Base-by-base conservation (phyloP, 2,888 invertebrate genomes). In the Stenchaetothrips biformis region DNA sequence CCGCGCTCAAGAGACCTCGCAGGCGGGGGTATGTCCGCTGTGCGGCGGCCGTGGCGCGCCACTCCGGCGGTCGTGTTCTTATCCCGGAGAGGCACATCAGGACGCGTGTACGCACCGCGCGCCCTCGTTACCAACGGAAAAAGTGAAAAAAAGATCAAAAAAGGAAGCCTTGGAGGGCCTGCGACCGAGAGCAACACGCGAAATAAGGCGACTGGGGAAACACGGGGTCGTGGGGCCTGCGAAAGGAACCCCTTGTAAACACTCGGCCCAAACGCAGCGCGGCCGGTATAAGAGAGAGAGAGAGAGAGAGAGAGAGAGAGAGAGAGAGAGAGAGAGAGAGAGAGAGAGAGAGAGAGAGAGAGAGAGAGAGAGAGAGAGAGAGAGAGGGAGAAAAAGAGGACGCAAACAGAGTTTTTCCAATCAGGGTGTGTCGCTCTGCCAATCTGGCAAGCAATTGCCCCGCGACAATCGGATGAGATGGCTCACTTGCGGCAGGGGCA, bases 271-370 rank as follows among this genome's bases (percentile, higher is more conserved):
- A 37, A 37, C 37, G 4, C 37, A 37, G 37, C 37, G 37, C 37
- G 37, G 1, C 37, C 37, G 37, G 37, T n/a, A n/a, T n/a, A n/a
- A 7, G 53, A 53, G 9, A 1, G 53, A 53, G 53, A 53, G 6
- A 16, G 2, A 53, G 6, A 9, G 53, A 53, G 53, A n/a, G n/a
- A n/a, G n/a, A n/a, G n/a, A n/a, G n/a, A n/a, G n/a, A 53, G 53
- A 53, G 53, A 62, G 62, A 62, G 62, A 62, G 62, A 62, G 62
- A 62, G 62, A 62, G 62, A 62, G 62, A n/a, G 62, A 62, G 9
- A 8, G 59, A 13, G 59, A 8, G 9, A 18, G 18, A 62, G 59
- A 13, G 59, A 13, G 59, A 13, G 59, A 13, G 59, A 13, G 18
- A 8, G 59, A 13, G 62, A 67, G 67, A 21, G 4, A 21, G 67